Conservation (phyloP, 2,113 vertebrate species). For the Myrmecophaga tridactyla region DNA sequence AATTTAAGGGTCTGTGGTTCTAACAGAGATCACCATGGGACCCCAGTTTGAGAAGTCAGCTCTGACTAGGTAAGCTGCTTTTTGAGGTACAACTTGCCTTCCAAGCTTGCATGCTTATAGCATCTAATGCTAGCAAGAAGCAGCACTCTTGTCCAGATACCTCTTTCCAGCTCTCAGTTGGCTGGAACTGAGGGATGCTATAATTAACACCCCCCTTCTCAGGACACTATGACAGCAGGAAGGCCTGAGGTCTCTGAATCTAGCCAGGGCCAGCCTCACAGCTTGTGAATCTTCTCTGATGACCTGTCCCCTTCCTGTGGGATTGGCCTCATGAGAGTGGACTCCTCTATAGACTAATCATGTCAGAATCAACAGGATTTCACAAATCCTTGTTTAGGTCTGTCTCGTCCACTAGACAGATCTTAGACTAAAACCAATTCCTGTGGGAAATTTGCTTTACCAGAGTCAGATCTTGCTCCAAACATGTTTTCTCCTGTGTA, state of each 20-base stretch:
- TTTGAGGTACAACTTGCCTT: background rate
- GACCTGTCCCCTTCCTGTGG: too few species aligned
- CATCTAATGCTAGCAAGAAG: background rate
- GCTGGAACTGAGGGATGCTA: background rate
- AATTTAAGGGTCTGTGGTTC: background rate
- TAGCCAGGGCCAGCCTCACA: background rate
- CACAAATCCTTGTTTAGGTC: background rate
- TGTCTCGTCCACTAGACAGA: background rate
- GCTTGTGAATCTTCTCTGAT: background rate
- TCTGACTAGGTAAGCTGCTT: background rate
- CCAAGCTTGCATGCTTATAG: background rate
- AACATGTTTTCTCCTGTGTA: fast-evolving
- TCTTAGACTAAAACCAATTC: background rate
- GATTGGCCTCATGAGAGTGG: background rate
- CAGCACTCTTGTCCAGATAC: background rate
- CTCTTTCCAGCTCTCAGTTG: background rate
- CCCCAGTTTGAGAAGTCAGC: background rate
- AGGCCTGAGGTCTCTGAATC: background rate
- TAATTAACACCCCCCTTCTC: background rate
- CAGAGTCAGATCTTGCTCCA: background rate
- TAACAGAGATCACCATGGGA: background rate
- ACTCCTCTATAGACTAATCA: too few species aligned
- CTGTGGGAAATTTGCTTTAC: background rate
- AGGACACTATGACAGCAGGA: background rate
- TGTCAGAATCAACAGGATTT: background rate